Evolutionary conservation across 2,113 vertebrate species (phyloP).

Genomic region (Hemiscyllium ocellatum): DNA sequence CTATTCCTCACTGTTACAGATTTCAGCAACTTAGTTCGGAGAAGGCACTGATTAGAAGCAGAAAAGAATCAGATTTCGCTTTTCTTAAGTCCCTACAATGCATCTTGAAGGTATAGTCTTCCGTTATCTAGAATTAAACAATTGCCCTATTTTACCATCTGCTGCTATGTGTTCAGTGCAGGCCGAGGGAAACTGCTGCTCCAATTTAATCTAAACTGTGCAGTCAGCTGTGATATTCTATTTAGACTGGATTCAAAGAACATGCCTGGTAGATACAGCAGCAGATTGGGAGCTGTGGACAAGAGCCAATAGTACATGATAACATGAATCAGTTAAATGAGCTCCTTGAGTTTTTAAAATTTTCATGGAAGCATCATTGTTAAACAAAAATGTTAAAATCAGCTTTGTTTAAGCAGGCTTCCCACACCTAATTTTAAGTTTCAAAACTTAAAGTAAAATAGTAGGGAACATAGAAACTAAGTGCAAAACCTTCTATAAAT

Average conservation of each 20-base stretch:
- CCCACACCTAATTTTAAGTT: background rate
- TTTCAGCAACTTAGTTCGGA: background rate
- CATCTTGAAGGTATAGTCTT: background rate
- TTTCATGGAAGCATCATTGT: background rate
- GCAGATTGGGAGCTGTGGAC: background rate
- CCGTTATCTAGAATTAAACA: background rate
- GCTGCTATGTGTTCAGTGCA: background rate
- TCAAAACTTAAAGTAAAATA: too few species aligned
- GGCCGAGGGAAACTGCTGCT: background rate
- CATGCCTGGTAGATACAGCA: background rate
- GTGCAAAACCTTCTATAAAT: too few species aligned
- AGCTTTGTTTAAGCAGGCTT: background rate
- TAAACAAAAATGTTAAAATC: background rate
- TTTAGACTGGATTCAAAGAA: background rate
- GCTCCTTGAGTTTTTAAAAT: background rate
- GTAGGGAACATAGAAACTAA: too few species aligned
- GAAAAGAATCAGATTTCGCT: background rate
- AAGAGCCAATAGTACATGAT: background rate
- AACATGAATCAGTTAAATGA: background rate
- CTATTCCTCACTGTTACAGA: background rate
- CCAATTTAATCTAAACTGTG: background rate
- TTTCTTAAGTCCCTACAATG: background rate
- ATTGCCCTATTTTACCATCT: background rate
- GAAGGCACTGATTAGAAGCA: background rate
- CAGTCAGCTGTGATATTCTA: background rate